A percentile compares a stretch with the other conserved stretches of the same genome.
Evolutionary conservation across 2,113 vertebrate species (phyloP).

Genomic region (Hydrolagus affinis): DNA sequence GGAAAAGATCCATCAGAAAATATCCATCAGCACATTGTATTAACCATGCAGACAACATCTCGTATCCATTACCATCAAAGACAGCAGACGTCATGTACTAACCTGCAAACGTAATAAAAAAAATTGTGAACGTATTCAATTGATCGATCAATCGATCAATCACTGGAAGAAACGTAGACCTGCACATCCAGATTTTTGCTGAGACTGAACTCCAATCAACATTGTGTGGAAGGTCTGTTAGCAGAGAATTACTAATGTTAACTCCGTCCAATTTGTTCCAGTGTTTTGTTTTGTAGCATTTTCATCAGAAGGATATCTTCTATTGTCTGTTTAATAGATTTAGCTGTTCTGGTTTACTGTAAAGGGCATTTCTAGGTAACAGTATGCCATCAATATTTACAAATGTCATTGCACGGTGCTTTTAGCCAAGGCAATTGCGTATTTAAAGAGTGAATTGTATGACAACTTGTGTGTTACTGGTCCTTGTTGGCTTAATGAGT

Average conservation of each 20-base stretch:
- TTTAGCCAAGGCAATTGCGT: not conserved
- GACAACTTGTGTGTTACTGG: too few relatives aligned
- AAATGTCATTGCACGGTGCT: not conserved
- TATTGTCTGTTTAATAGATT: too few relatives aligned
- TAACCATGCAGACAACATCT: not conserved
- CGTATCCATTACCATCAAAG: too few relatives aligned
- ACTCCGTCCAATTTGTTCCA: not conserved
- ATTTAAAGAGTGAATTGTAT: not conserved
- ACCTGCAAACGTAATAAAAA: not conserved
- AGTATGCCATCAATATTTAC: not conserved
- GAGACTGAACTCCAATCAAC: not conserved
- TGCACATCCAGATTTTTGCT: not conserved
- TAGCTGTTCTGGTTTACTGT: not conserved
- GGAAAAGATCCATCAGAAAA: constrained; percentile 8
- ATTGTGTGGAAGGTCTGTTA: not conserved
- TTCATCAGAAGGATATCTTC: not conserved
- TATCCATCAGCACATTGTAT: not conserved
- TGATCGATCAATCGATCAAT: too few relatives aligned
- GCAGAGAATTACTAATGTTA: not conserved
- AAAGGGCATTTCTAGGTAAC: not conserved
- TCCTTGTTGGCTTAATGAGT: not conserved
- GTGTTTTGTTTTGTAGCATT: not conserved
- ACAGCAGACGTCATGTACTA: not conserved
- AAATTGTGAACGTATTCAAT: not conserved
- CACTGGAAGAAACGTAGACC: not conserved